phyloP scores from a whole-genome alignment of 37 sponge, comb jelly and placozoan species.

The Amphimedon queenslandica region DNA sequence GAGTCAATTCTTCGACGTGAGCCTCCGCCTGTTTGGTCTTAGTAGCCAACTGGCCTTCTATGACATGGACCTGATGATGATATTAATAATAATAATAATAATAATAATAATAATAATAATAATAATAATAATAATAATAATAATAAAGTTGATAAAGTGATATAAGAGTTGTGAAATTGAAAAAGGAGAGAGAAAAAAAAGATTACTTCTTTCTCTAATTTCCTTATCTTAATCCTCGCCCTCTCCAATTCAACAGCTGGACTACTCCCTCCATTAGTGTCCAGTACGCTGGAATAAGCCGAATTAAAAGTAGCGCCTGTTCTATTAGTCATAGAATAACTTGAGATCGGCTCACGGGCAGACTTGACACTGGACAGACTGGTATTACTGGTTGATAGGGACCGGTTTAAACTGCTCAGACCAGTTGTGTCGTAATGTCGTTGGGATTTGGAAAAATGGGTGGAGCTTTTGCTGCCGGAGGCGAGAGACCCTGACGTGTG shows the following conservation, averaged over 20 bases:
- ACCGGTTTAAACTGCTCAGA: not conserved
- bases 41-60: constrained; percentile 60
- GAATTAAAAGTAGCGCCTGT: not conserved
- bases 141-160: no score
- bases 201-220: constrained; percentile 32
- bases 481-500: not conserved
- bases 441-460: not conserved
- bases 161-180: no score
- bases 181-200: no score
- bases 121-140: no score
- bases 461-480: not conserved
- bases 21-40: constrained; percentile 35
- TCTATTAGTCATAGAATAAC: not conserved
- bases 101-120: no score
- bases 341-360: not conserved
- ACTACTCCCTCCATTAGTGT: not conserved
- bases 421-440: not conserved
- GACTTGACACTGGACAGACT: constrained; percentile 28
- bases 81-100: not conserved
- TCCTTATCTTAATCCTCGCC: constrained; percentile 26
- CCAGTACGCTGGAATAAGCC: not conserved
- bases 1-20: constrained; percentile 53
- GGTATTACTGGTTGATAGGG: constrained; percentile 20
- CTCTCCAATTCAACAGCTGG: constrained; percentile 21
- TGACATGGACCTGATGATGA: constrained; percentile 32